Evolutionary conservation across 2,113 vertebrate species (phyloP), one percentile per base, ranked within the genome.

Genomic region (Petrocephalus zakoni): DNA sequence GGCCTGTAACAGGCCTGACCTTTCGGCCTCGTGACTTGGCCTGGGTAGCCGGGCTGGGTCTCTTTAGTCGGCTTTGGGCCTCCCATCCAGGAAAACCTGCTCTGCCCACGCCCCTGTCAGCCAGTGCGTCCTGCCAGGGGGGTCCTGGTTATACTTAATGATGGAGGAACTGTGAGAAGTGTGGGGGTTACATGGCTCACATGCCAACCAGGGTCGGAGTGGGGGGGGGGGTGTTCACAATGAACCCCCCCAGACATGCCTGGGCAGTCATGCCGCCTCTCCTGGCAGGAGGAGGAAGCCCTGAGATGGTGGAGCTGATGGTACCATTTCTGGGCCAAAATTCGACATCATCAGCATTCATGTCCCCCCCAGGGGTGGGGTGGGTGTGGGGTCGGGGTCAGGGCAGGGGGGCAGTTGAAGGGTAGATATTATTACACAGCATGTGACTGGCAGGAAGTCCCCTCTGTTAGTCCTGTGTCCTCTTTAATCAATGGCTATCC

Each of bases 81-180:
- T 34, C n/a, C 49, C 6, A 2, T 53, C 29, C 84, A 11, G 25
- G 22, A n/a, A n/a, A 0, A 51, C 29, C 9, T 10, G 13, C 55
- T 56, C 11, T 51, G 87, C 87, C 89, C 86, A 89, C 29, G 92
- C 89, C 90, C 68, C 87, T 21, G 90, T 22, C 58, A 25, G 84
- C 29, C 49, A 72, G 55, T 92, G 90, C 47, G 88, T 91, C 91
- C 93, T 91, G 88, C 92, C 92, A 90, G 91, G 94, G 94, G 94
- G 94, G 92, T 93, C 94, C 94, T 95, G 94, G 94, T 53, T 95
- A 95, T 93, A 95, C 93, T 92, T 93, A 95, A 94, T 95, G 95
- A 95, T 94, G 91, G 94, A 90, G 52, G 93, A 92, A 93, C 93
- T 93, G 92, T 92, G 22, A 34, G 22, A 55, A 64, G 58, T 29